phyloP scores from a whole-genome alignment of 1,140 invertebrate genomes.

The Pachyrhynchus sulphureomaculatus region DNA sequence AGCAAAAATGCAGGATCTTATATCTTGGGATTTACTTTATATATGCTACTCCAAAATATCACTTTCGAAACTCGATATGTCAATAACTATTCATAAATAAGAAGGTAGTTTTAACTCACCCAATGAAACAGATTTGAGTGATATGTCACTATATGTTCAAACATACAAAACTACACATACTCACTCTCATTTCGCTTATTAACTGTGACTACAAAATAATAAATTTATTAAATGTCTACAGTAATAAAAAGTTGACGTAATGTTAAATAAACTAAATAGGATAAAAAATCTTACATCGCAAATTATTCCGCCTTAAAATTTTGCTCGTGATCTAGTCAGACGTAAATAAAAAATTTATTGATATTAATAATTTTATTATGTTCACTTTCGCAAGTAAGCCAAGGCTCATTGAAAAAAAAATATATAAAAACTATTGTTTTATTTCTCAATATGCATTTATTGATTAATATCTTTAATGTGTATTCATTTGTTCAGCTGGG shows the following conservation, averaged over 20 bases:
- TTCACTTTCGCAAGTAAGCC: neutral
- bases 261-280: constrained; percentile 3
- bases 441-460: too few species aligned
- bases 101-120: too few species aligned
- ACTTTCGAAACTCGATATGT: too few species aligned
- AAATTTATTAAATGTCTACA: constrained; percentile 11
- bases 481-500: too few species aligned
- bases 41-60: too few species aligned
- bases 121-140: too few species aligned
- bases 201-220: constrained; percentile 16
- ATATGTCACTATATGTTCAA: too few species aligned
- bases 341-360: neutral
- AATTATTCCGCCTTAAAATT: neutral
- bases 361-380: neutral
- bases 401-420: neutral
- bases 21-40: too few species aligned
- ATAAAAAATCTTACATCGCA: constrained; percentile 1
- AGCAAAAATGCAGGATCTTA: too few species aligned
- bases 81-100: too few species aligned
- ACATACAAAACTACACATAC: too few species aligned
- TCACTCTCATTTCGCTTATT: constrained; percentile 7
- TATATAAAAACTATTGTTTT: neutral
- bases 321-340: neutral
- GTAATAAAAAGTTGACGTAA: constrained; percentile 25
- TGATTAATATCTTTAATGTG: too few species aligned